Conservation (phyloP, 2,888 invertebrate species). For the Diabrotica balteata region DNA sequence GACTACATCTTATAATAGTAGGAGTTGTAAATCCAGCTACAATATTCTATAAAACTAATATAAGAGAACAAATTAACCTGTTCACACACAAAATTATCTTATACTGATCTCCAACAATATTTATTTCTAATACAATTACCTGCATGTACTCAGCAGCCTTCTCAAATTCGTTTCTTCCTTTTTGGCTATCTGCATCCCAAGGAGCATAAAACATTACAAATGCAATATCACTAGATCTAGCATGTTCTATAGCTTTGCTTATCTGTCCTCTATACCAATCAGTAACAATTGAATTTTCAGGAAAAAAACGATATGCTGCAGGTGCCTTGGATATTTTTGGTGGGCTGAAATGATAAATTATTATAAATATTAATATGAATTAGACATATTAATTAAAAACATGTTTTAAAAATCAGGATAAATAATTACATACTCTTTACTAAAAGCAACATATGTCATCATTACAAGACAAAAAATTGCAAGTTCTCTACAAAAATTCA, state of each 20-base stretch:
- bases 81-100: no score
- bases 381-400: background rate
- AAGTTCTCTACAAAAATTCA: slow-evolving; percentile 70
- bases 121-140: background rate
- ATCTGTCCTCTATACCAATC: slow-evolving; percentile 84
- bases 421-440: slow-evolving; percentile 68
- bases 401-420: background rate
- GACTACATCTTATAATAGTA: no score
- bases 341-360: slow-evolving; percentile 58
- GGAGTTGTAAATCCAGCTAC: no score
- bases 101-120: no score
- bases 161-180: slow-evolving; percentile 76
- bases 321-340: slow-evolving; percentile 68
- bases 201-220: slow-evolving; percentile 95
- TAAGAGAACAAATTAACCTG: no score
- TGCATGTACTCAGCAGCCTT: slow-evolving; percentile 66
- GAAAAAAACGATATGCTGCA: slow-evolving; percentile 75
- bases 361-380: background rate
- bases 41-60: no score
- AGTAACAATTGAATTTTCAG: slow-evolving; percentile 70
- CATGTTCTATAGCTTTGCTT: slow-evolving; percentile 63
- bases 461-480: slow-evolving; percentile 61
- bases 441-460: slow-evolving; percentile 74
- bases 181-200: slow-evolving; percentile 89
- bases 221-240: slow-evolving; percentile 72